A percentile compares a stretch with the other conserved stretches of the same genome.
Evolutionary conservation across 2,113 vertebrate species (phyloP).

Genomic region (Budorcas taxicolor): DNA sequence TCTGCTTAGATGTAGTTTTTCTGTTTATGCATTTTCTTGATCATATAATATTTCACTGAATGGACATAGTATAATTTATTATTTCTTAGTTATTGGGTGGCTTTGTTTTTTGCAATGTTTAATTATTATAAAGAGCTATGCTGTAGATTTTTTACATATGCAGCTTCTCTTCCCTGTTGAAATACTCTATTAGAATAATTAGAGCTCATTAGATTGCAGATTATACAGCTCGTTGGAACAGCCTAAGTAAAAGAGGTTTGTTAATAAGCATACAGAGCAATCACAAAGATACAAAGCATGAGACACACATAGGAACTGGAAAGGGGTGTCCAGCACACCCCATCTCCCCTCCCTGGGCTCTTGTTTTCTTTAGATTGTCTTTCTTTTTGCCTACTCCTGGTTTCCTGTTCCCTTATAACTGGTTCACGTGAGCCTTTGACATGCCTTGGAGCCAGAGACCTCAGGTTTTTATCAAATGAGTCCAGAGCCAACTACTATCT

Average conservation of each 20-base stretch:
- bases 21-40: background rate
- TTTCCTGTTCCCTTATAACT: background rate
- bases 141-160: background rate
- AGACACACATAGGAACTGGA: background rate
- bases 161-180: constrained; percentile 6
- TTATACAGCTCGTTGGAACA: background rate
- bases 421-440: background rate
- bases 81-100: background rate
- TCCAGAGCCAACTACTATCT: background rate
- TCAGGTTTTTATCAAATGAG: background rate
- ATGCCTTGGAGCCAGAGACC: background rate
- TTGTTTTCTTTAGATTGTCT: background rate
- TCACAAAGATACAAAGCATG: background rate
- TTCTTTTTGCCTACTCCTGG: background rate
- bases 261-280: background rate
- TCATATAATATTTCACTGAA: background rate
- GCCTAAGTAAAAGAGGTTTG: background rate
- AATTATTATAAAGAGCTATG: background rate
- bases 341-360: background rate
- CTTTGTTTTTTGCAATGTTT: background rate
- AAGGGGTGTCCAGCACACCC: background rate
- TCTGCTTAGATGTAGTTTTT: background rate
- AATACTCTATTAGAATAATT: constrained; percentile 33
- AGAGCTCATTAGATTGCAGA: background rate
- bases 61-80: background rate